phyloP scores from a whole-genome alignment of 2,888 invertebrate species.

The Dichetophora obliterata region DNA sequence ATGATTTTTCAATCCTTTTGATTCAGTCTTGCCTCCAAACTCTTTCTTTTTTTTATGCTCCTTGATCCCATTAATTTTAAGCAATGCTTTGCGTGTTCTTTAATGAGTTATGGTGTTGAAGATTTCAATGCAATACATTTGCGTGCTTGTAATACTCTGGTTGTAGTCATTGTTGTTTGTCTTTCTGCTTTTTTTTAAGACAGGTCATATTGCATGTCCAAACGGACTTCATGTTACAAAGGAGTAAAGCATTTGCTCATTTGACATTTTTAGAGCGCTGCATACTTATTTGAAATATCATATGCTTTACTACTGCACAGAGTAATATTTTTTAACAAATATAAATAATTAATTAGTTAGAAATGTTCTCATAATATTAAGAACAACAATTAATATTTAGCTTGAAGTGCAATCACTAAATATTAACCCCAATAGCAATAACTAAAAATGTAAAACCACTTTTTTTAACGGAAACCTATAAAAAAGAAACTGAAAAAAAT shows the following conservation, averaged over 20 bases:
- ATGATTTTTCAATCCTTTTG: constrained; percentile 26
- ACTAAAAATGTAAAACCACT: too few relatives aligned
- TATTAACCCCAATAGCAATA: too few relatives aligned
- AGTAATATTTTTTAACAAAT: too few relatives aligned
- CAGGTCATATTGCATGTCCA: neutral
- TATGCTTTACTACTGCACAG: too few relatives aligned
- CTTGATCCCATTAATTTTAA: neutral
- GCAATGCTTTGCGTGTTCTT: constrained; percentile 17
- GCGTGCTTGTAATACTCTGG: neutral
- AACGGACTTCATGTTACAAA: neutral
- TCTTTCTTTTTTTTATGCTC: neutral
- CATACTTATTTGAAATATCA: too few relatives aligned
- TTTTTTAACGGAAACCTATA: too few relatives aligned
- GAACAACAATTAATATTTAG: too few relatives aligned
- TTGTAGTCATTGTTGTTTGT: neutral
- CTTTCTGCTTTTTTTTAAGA: neutral
- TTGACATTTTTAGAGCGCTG: too few relatives aligned
- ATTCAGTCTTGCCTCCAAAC: neutral
- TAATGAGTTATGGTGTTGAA: constrained; percentile 33
- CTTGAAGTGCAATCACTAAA: too few relatives aligned
- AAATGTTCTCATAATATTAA: too few relatives aligned
- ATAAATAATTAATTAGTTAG: too few relatives aligned
- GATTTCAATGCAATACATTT: neutral
- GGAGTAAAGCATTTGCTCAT: neutral
- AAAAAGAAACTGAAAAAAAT: too few relatives aligned